Evolutionary conservation across 2,888 invertebrate species (phyloP).

Genomic region (Byasa hedistus): DNA sequence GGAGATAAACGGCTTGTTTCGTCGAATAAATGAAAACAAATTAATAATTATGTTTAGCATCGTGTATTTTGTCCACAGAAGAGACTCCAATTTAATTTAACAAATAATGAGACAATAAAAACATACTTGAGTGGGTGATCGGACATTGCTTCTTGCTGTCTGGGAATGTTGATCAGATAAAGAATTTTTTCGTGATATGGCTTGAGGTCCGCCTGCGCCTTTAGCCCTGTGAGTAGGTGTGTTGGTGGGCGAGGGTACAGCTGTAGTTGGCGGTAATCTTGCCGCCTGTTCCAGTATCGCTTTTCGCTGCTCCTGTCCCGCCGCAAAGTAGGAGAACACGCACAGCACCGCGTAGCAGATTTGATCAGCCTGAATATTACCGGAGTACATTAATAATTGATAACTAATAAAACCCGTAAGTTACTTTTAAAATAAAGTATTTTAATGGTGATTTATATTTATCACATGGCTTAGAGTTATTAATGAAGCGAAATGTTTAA

Average conservation of each 20-base stretch:
- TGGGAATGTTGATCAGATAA: constrained; percentile 30
- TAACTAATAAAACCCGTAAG: not conserved
- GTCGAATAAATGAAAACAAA: too few relatives aligned
- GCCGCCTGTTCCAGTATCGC: constrained; percentile 73
- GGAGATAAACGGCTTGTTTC: too few relatives aligned
- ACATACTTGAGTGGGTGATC: constrained; percentile 42
- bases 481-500: not conserved
- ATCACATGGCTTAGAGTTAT: not conserved
- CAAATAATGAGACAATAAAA: too few relatives aligned
- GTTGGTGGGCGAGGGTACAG: constrained; percentile 28
- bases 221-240: not conserved
- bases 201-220: constrained; percentile 4
- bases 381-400: not conserved
- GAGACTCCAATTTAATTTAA: too few relatives aligned
- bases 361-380: constrained; percentile 91
- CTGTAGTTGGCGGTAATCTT: constrained; percentile 54
- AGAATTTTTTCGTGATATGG: constrained; percentile 24
- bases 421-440: not conserved
- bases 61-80: too few relatives aligned
- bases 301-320: constrained; percentile 89
- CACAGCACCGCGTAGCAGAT: constrained; percentile 99
- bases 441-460: not conserved
- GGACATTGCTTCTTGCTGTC: constrained; percentile 32
- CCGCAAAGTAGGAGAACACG: constrained; percentile 99
- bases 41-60: too few relatives aligned